Percentiles rank a stretch among this genome's conserved stretches.
phyloP scores from a whole-genome alignment of 2,797 vertebrate genomes.

The Rhincodon typus region DNA sequence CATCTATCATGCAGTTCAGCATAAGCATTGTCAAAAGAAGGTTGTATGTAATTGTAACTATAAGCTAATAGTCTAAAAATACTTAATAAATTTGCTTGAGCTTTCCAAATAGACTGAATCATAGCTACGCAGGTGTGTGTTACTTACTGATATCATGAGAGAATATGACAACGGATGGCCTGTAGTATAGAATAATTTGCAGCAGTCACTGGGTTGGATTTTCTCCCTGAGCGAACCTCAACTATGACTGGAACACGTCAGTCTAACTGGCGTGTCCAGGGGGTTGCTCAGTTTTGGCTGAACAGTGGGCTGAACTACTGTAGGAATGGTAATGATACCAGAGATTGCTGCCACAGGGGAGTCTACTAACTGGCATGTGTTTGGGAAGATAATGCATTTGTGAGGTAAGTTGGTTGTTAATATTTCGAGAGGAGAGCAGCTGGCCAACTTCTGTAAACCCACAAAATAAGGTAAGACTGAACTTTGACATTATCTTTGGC shows the following conservation, averaged over 20 bases:
- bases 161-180: no score
- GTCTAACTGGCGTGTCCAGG: background rate
- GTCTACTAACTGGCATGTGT: background rate
- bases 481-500: background rate
- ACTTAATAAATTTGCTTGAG: no score
- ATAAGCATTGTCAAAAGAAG: no score
- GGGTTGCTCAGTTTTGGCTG: background rate
- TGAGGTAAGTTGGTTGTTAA: background rate
- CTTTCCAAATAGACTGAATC: no score
- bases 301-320: background rate
- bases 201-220: background rate
- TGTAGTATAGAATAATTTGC: background rate
- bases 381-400: background rate
- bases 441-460: background rate
- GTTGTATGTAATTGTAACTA: no score
- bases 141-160: no score
- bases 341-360: background rate
- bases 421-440: background rate
- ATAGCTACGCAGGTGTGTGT: no score
- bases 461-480: background rate
- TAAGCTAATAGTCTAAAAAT: no score
- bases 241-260: background rate
- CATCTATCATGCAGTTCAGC: no score
- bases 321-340: background rate
- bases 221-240: background rate